Evolutionary conservation across 1,140 invertebrate genomes (phyloP).

Genomic region (Micrasema longulum): DNA sequence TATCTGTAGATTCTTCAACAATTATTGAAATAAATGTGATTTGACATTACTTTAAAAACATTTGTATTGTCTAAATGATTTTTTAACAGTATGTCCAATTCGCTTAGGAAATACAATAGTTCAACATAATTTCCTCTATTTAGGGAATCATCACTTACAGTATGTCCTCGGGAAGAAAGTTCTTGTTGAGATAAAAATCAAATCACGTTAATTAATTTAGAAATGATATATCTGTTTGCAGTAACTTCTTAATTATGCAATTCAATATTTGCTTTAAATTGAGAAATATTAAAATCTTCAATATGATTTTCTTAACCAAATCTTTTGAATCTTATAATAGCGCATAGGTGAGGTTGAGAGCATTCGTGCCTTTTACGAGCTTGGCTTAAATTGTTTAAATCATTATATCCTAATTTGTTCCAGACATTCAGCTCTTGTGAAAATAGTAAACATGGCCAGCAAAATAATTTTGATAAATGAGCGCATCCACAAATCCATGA

Average conservation of each 20-base stretch:
- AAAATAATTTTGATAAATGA: conserved; percentile 4
- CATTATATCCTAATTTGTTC: conserved; percentile 13
- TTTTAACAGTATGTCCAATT: conserved; percentile 12
- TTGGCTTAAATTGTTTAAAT: neutral
- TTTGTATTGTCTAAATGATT: conserved; percentile 14
- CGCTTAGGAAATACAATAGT: conserved; percentile 15
- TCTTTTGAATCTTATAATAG: conserved; percentile 1
- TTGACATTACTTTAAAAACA: conserved; percentile 5
- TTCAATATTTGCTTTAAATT: neutral
- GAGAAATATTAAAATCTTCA: neutral
- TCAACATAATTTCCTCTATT: conserved; percentile 19
- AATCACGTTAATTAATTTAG: conserved; percentile 1
- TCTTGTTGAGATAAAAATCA: conserved; percentile 11
- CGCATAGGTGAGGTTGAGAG: neutral
- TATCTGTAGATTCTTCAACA: conserved; percentile 1
- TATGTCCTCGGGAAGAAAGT: neutral
- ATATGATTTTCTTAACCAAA: conserved; percentile 10
- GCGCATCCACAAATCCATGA: conserved; percentile 19
- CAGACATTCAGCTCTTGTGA: neutral
- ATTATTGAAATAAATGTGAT: conserved; percentile 3
- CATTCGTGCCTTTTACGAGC: conserved; percentile 12
- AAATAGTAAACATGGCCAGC: conserved; percentile 20
- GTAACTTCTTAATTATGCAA: conserved; percentile 3
- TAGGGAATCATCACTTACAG: neutral
- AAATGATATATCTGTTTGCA: conserved; percentile 12